Conservation (phyloP, 1,140 invertebrate species). For the Oryzaephilus surinamensis region DNA sequence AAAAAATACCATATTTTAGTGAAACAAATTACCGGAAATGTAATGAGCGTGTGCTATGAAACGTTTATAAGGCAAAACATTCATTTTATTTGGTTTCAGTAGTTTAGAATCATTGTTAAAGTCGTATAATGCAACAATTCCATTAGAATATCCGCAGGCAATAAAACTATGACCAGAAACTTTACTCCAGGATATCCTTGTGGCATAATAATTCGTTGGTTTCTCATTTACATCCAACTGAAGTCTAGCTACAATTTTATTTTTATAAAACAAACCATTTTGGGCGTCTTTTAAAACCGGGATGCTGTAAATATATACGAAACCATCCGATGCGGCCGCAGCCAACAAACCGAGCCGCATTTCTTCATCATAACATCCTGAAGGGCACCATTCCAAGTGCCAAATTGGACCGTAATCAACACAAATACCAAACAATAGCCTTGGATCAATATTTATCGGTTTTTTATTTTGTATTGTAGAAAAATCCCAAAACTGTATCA, state of each 20-base stretch:
- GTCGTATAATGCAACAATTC: conserved; percentile 26
- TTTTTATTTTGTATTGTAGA: conserved; percentile 36
- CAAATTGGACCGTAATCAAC: conserved; percentile 57
- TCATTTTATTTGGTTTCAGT: conserved; percentile 11
- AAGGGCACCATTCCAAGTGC: conserved; percentile 66
- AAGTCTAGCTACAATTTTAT: conserved; percentile 29
- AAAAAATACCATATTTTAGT: not conserved
- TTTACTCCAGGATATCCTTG: conserved; percentile 33
- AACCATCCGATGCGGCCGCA: conserved; percentile 53
- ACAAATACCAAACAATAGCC: conserved; percentile 44
- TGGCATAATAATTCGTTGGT: conserved; percentile 19
- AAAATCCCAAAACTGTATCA: conserved; percentile 52
- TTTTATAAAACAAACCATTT: conserved; percentile 26
- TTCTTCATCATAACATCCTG: conserved; percentile 44
- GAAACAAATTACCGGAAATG: conserved; percentile 21
- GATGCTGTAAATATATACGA: conserved; percentile 50
- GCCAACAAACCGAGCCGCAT: conserved; percentile 55
- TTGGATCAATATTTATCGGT: conserved; percentile 17
- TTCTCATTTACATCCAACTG: conserved; percentile 9
- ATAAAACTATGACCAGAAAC: conserved; percentile 27
- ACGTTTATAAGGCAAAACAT: conserved; percentile 15
- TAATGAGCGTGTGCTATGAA: conserved; percentile 19
- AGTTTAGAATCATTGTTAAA: conserved; percentile 13
- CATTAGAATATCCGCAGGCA: conserved; percentile 30
- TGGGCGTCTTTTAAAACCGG: conserved; percentile 25